phyloP scores from a whole-genome alignment of 2,888 invertebrate genomes.

The Chymomyza caudatula region DNA sequence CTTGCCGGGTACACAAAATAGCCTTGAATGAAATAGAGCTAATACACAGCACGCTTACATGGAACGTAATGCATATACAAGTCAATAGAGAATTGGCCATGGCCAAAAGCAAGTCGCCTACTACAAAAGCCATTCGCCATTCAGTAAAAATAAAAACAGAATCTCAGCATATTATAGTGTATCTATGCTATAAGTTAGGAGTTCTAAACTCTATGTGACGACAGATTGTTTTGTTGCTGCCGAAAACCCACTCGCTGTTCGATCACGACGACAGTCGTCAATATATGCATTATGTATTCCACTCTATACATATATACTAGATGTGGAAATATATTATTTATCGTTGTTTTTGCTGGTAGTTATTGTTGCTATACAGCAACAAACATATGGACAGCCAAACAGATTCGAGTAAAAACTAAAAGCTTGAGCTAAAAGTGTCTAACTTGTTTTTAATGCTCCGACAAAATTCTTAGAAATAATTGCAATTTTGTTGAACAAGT shows the following conservation, averaged over 20 bases:
- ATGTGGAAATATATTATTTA: neutral
- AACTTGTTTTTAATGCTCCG: conserved; percentile 43
- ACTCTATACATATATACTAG: neutral
- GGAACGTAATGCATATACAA: conserved; percentile 31
- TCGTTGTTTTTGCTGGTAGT: neutral
- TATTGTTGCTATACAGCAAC: neutral
- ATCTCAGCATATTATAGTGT: neutral
- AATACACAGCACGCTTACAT: neutral
- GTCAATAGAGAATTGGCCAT: conserved; percentile 65
- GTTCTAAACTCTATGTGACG: neutral
- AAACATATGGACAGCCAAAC: neutral
- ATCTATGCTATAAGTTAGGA: neutral
- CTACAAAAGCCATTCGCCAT: conserved; percentile 23
- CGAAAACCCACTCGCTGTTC: conserved; percentile 2
- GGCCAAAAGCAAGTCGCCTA: conserved; percentile 61
- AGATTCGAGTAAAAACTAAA: conserved; percentile 4
- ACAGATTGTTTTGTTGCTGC: neutral
- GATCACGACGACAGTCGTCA: neutral
- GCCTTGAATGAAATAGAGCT: neutral
- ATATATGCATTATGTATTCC: neutral
- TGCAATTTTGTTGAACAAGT: conserved; percentile 60
- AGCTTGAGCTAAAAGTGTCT: conserved; percentile 33
- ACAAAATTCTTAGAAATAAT: conserved; percentile 43
- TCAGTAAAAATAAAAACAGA: neutral
- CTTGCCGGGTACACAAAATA: conserved; percentile 5